Evolutionary conservation across 2,113 vertebrate genomes (phyloP).

Genomic region (Plestiodon gilberti): DNA sequence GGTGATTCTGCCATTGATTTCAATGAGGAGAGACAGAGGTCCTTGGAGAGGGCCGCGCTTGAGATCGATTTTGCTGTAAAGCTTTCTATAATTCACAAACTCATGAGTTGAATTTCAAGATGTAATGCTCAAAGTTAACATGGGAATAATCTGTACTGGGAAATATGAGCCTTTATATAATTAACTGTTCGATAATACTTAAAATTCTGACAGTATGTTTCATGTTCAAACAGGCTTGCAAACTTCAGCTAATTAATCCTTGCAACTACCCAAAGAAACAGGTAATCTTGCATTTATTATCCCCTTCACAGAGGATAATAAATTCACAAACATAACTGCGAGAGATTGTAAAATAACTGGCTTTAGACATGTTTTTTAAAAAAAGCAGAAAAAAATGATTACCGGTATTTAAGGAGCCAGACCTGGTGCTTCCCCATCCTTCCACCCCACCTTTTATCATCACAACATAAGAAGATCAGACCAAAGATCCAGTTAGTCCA

Average conservation of each 20-base stretch:
- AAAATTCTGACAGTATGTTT: constrained; percentile 58
- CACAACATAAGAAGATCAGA: neutral
- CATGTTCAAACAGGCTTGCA: constrained; percentile 68
- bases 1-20: constrained; percentile 47
- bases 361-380: neutral
- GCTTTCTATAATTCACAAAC: constrained; percentile 20
- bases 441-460: neutral
- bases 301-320: constrained; percentile 20
- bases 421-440: no score
- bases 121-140: constrained; percentile 47
- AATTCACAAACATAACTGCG: constrained; percentile 11
- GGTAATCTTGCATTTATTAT: constrained; percentile 66
- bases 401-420: no score
- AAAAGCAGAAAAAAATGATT: neutral
- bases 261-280: constrained; percentile 55
- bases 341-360: neutral
- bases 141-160: constrained; percentile 64
- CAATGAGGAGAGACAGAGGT: constrained; percentile 40
- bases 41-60: constrained; percentile 11
- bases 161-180: constrained; percentile 65
- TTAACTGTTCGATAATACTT: constrained; percentile 65
- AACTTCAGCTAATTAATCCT: constrained; percentile 66
- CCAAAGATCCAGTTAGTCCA: no score
- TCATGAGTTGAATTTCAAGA: constrained; percentile 49
- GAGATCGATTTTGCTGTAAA: constrained; percentile 43